Evolutionary conservation across 2,888 invertebrate genomes (phyloP), one percentile per base, ranked within the genome.

Genomic region (Druceiella hillmani): DNA sequence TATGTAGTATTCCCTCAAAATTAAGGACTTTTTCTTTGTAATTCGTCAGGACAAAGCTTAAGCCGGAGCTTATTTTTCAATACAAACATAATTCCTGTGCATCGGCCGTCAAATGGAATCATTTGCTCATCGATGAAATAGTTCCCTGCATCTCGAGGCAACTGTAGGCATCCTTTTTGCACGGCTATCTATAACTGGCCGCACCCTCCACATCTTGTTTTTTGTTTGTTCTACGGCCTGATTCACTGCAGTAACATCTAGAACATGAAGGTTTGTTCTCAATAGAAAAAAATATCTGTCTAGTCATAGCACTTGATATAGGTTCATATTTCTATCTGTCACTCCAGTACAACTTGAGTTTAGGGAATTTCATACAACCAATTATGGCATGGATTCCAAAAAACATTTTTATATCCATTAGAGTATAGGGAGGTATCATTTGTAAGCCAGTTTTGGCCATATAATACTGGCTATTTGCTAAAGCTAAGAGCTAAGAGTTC

Each of bases 111-210:
- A n/a, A n/a, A n/a, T n/a, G n/a, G n/a, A 10, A 51, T 50, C 49
- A 55, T 55, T 34, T 54, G 53, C 30, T 52, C 50, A 34, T 53
- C 52, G 27, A 52, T 52, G 6, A 43, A 43, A 33, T 52, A 54
- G n/a, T 47, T 50, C 11, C 33, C 43, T 13, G 44, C 38, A 43
- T 35, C 17, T 50, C 30, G 0, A n/a, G 40, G 41, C 9, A 54
- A 25, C 28, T 47, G 30, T 7, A 49, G 36, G 41, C 53, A 53
- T 17, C 50, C 34, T 12, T 47, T 45, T 31, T 51, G 37, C 5
- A 54, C 53, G 10, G 51, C 45, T n/a, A 36, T 55, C 51, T n/a
- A 55, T 47, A 1, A 52, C 32, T 7, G 52, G 50, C 31, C 52
- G 52, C n/a, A 53, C 45, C 31, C 47, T 47, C 47, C 46, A 49